Conservation (phyloP, 2,113 vertebrate species). For the Elgaria multicarinata region DNA sequence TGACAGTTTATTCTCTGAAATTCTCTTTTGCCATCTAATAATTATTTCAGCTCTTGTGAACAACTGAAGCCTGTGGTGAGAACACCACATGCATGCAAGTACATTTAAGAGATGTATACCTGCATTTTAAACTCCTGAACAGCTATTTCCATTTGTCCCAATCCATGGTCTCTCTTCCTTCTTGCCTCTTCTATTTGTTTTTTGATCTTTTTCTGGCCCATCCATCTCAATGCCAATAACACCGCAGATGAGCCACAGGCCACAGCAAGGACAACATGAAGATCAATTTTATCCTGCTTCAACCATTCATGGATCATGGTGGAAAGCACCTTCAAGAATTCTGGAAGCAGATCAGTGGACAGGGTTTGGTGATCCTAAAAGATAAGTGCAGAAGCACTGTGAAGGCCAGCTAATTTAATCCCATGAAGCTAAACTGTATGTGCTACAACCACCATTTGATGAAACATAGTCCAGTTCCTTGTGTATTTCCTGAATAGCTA, state of each 20-base stretch:
- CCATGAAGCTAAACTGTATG: background rate
- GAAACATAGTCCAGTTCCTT: background rate
- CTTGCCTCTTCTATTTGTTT: slow-evolving; percentile 60
- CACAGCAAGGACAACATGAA: background rate
- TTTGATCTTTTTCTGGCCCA: slow-evolving; percentile 39
- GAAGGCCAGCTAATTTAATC: background rate
- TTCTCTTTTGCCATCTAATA: background rate
- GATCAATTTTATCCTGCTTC: slow-evolving; percentile 10
- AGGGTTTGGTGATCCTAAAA: background rate
- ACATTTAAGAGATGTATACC: slow-evolving; percentile 46
- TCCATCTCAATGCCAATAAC: slow-evolving; percentile 51
- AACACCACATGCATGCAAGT: background rate
- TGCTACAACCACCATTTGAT: background rate
- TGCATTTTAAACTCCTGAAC: slow-evolving; percentile 64
- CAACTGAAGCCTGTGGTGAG: background rate
- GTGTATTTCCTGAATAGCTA: background rate
- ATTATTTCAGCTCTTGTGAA: background rate
- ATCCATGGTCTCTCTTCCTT: slow-evolving; percentile 36
- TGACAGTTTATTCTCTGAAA: background rate
- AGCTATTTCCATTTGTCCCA: slow-evolving; percentile 64
- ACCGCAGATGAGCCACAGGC: background rate
- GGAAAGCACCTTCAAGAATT: background rate
- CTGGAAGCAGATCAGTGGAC: background rate
- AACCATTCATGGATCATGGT: slow-evolving; percentile 36
- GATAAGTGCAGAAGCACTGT: background rate